Percentiles rank a stretch among this genome's conserved stretches.
Evolutionary conservation across 2,797 vertebrate species (phyloP).

Genomic region (Acomys russatus): DNA sequence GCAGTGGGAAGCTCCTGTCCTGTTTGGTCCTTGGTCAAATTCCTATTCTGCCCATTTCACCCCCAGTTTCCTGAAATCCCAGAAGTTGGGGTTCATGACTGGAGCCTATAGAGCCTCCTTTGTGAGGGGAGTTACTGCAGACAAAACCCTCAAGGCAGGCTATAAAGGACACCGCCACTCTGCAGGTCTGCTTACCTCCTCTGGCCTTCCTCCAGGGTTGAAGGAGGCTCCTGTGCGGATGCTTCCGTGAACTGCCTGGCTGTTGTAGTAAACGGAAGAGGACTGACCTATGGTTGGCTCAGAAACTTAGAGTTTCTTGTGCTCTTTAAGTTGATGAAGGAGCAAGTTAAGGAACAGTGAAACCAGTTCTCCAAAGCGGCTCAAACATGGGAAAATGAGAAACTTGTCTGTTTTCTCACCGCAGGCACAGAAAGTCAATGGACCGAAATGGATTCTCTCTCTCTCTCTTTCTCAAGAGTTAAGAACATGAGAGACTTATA

Average conservation of each 20-base stretch:
- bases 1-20: conserved; percentile 71
- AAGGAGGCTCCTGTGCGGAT: background rate
- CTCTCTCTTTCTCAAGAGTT: background rate
- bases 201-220: conserved; percentile 15
- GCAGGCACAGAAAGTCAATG: background rate
- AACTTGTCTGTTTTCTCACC: background rate
- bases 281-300: background rate
- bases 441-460: background rate
- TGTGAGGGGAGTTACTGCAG: conserved; percentile 56
- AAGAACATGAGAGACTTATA: background rate
- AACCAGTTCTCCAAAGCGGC: background rate
- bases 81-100: background rate
- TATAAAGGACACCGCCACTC: background rate
- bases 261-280: background rate
- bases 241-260: background rate
- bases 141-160: background rate
- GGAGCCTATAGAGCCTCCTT: conserved; percentile 55
- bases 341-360: background rate
- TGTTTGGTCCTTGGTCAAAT: conserved; percentile 69
- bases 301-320: background rate
- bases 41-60: conserved; percentile 74
- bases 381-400: background rate
- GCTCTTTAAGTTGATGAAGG: conserved; percentile 14
- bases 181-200: background rate
- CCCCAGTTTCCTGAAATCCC: conserved; percentile 66